Conservation (phyloP, 2,113 vertebrate species). For the Zootoca vivipara region DNA sequence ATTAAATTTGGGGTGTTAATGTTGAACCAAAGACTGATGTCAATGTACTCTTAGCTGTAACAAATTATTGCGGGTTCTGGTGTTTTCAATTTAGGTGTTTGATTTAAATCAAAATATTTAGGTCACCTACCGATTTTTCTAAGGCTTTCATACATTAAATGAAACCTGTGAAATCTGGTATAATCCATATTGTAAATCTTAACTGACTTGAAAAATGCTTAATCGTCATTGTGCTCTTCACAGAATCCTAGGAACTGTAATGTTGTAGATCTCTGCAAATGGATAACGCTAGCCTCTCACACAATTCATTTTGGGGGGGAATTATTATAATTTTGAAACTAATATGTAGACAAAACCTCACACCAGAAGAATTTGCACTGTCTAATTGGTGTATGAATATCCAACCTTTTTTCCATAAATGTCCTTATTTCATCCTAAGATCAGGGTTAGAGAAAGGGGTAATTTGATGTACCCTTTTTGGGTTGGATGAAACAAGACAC, state of each 20-base stretch:
- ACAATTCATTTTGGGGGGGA: not conserved
- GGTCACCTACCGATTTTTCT: not conserved
- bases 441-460: not conserved
- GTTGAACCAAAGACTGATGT: not conserved
- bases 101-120: not conserved
- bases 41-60: not conserved
- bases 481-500: not conserved
- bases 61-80: not conserved
- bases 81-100: not conserved
- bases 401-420: not conserved
- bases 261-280: not conserved
- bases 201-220: not conserved
- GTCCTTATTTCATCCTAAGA: not conserved
- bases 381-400: not conserved
- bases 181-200: not conserved
- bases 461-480: not conserved
- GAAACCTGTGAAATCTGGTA: not conserved
- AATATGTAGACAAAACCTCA: not conserved
- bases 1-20: not conserved
- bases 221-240: not conserved
- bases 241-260: not conserved
- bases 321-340: not conserved
- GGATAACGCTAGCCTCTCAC: not conserved
- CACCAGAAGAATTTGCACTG: not conserved
- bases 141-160: not conserved